Conservation (phyloP, 2,888 invertebrate genomes). For the Euclidia mi region DNA sequence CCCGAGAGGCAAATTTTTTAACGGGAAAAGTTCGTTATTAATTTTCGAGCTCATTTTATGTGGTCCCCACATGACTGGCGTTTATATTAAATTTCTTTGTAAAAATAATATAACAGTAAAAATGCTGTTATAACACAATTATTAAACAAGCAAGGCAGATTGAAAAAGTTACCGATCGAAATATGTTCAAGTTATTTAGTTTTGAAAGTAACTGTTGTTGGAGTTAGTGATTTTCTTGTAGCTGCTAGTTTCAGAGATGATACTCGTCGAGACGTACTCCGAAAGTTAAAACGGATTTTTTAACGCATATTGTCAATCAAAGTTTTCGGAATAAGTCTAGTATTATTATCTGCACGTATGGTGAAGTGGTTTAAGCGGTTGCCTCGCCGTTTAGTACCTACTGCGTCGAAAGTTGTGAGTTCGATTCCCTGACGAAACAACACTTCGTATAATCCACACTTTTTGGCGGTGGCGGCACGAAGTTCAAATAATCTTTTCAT, state of each 20-base stretch:
- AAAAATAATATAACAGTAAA: conserved; percentile 51
- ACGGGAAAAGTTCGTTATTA: conserved; percentile 57
- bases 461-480: too few relatives aligned
- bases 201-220: background rate
- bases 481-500: too few relatives aligned
- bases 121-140: conserved; percentile 52
- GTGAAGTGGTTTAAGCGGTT: too few relatives aligned
- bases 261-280: too few relatives aligned
- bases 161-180: conserved; percentile 50
- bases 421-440: too few relatives aligned
- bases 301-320: too few relatives aligned
- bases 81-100: conserved; percentile 59
- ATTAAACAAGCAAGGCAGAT: conserved; percentile 45
- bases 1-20: conserved; percentile 40
- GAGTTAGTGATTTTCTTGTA: background rate
- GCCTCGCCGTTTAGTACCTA: too few relatives aligned
- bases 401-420: too few relatives aligned
- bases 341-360: too few relatives aligned
- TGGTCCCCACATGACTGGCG: conserved; percentile 54
- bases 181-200: conserved; percentile 21
- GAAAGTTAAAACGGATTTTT: too few relatives aligned
- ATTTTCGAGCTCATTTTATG: conserved; percentile 53
- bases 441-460: too few relatives aligned
- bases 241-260: background rate
- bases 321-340: too few relatives aligned